Conservation (phyloP, 1,140 invertebrate species). For the Caenorhabditis remanei region DNA sequence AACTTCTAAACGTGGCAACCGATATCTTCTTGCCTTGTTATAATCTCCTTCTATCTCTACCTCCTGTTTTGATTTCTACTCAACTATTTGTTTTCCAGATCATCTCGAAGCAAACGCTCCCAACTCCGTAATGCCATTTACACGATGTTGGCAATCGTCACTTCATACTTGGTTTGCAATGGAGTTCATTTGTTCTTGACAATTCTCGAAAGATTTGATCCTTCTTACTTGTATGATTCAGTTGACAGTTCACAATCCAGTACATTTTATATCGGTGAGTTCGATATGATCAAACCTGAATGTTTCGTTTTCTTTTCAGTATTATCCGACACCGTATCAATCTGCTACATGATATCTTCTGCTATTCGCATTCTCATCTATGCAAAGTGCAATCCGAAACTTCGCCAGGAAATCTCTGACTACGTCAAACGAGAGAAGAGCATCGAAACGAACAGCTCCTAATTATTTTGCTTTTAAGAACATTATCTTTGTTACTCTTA, state of each 20-base stretch:
- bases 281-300: background rate
- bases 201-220: slow-evolving; percentile 44
- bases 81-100: slow-evolving; percentile 35
- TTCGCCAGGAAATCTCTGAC: slow-evolving; percentile 61
- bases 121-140: slow-evolving; percentile 63
- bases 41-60: background rate
- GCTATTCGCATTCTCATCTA: slow-evolving; percentile 64
- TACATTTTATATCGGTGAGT: slow-evolving; percentile 60
- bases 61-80: background rate
- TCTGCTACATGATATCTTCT: slow-evolving; percentile 63
- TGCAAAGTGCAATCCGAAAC: slow-evolving; percentile 63
- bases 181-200: slow-evolving; percentile 59
- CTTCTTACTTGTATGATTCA: slow-evolving; percentile 50
- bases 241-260: slow-evolving; percentile 55
- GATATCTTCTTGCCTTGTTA: background rate
- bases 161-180: slow-evolving; percentile 65
- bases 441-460: slow-evolving; percentile 72
- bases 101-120: slow-evolving; percentile 52
- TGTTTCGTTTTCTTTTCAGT: slow-evolving; percentile 4
- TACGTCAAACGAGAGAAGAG: slow-evolving; percentile 69
- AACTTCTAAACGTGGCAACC: background rate
- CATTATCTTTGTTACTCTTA: slow-evolving; percentile 16
- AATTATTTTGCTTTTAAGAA: background rate
- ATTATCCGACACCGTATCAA: slow-evolving; percentile 62
- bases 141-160: slow-evolving; percentile 63